Evolutionary conservation across 53 echinoderm and acorn worm species (phyloP).

Genomic region (Stichopus horrens): DNA sequence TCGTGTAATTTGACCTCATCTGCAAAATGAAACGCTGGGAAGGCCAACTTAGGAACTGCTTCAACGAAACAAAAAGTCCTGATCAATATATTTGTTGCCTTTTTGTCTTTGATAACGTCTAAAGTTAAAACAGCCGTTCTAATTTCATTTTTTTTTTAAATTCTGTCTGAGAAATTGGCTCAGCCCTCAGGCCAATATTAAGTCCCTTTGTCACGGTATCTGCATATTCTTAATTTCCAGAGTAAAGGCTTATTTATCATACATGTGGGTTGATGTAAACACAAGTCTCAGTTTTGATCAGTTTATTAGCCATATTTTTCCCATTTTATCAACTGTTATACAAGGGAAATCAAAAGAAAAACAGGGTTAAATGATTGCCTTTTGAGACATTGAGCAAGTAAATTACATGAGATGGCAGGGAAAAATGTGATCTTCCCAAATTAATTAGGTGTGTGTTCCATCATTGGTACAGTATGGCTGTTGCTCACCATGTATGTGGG

Average conservation of each 20-base stretch:
- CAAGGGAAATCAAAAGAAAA: too few species aligned
- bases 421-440: too few species aligned
- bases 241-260: not conserved
- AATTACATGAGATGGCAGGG: too few species aligned
- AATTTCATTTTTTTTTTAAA: not conserved
- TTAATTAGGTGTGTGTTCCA: too few species aligned
- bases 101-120: not conserved
- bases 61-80: too few species aligned
- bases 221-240: not conserved
- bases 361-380: too few species aligned
- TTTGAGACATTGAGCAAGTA: too few species aligned
- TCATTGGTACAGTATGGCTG: too few species aligned
- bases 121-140: not conserved
- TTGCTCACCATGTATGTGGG: too few species aligned
- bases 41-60: not conserved
- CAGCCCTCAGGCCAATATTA: not conserved
- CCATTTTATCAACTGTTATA: not conserved
- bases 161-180: not conserved
- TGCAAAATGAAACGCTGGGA: not conserved
- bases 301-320: not conserved
- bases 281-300: not conserved
- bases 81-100: too few species aligned
- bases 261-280: not conserved
- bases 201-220: not conserved
- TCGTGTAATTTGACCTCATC: not conserved